Percentiles rank a stretch among this genome's conserved stretches.
Conservation (phyloP, 2,888 invertebrate species). For the Microctonus brassicae region DNA sequence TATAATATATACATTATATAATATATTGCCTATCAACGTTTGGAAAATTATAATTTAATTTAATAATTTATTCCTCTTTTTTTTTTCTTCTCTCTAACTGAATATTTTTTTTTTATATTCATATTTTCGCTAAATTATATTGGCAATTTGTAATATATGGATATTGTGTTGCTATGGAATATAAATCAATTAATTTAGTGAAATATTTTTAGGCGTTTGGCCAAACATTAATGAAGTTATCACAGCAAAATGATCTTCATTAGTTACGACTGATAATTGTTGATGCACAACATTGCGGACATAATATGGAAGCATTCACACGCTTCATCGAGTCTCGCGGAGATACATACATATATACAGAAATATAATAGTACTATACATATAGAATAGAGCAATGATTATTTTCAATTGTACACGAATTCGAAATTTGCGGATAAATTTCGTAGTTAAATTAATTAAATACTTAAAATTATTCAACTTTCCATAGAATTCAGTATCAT, state of each 20-base stretch:
- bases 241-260: constrained; percentile 21
- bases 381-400: background rate
- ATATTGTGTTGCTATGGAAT: background rate
- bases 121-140: background rate
- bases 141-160: background rate
- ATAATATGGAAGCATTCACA: constrained; percentile 17
- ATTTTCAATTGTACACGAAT: constrained; percentile 4
- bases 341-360: background rate
- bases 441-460: background rate
- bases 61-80: background rate
- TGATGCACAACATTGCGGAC: background rate
- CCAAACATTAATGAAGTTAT: background rate
- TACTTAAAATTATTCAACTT: constrained; percentile 23
- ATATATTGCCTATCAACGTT: background rate
- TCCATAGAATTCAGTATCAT: background rate
- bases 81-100: background rate
- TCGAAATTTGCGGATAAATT: background rate
- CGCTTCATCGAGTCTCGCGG: constrained; percentile 18
- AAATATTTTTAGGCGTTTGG: background rate
- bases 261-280: constrained; percentile 26
- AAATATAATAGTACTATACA: background rate
- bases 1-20: constrained; percentile 23
- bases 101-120: background rate
- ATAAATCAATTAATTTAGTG: background rate
- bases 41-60: background rate